Percentiles rank a stretch among this genome's conserved stretches.
phyloP scores from a whole-genome alignment of 2,113 vertebrate genomes.

The Epinephelus cyanopodus region DNA sequence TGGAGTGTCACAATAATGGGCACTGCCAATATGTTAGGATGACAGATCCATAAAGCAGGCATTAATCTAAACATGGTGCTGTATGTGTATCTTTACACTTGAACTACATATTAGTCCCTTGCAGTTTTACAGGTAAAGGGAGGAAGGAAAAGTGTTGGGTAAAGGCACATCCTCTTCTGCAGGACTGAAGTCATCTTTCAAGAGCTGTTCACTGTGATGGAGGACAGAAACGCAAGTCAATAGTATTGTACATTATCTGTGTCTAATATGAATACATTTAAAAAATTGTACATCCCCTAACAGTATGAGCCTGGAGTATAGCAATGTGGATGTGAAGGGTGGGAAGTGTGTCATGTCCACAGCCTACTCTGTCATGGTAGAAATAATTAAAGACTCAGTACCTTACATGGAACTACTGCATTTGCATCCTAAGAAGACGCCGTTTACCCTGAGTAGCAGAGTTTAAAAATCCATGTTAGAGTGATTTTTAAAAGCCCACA shows the following conservation, averaged over 20 bases:
- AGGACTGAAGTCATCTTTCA: conserved; percentile 38
- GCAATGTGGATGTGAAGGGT: background rate
- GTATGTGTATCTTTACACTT: background rate
- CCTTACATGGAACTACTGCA: conserved; percentile 76
- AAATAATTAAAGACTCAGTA: conserved; percentile 55
- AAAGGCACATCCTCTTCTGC: conserved; percentile 77
- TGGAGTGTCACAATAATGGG: conserved; percentile 22
- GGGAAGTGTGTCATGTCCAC: background rate
- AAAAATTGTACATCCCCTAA: background rate
- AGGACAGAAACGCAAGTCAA: conserved; percentile 31
- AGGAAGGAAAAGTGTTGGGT: conserved; percentile 9
- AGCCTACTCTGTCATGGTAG: background rate
- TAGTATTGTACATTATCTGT: background rate
- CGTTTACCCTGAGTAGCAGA: conserved; percentile 71
- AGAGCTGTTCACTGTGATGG: conserved; percentile 52
- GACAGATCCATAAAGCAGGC: conserved; percentile 15
- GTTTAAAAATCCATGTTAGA: conserved; percentile 41
- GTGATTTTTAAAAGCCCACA: background rate
- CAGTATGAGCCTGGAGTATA: background rate
- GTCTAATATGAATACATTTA: background rate
- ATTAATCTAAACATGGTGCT: conserved; percentile 10
- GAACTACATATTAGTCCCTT: background rate
- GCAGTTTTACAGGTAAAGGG: background rate
- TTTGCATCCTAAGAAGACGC: conserved; percentile 79
- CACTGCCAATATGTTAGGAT: background rate